Evolutionary conservation across 2,797 vertebrate genomes (phyloP).

Genomic region (Tauraco hartlaubi): DNA sequence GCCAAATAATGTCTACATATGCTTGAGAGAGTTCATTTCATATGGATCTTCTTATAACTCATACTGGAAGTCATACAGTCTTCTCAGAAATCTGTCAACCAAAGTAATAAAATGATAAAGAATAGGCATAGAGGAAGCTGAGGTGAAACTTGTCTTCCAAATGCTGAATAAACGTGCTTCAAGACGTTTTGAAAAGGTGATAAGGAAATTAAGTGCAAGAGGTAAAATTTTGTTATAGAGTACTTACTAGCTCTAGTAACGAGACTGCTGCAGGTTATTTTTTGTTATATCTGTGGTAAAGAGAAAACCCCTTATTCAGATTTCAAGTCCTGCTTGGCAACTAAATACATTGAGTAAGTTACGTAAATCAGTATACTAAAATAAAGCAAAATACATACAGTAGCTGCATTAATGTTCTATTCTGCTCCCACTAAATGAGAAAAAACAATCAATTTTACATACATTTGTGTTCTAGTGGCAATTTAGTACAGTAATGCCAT

Average conservation of each 20-base stretch:
- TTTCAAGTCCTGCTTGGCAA: background rate
- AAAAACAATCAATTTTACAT: background rate
- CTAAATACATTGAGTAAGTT: background rate
- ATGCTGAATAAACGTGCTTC: background rate
- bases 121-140: background rate
- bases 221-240: background rate
- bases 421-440: background rate
- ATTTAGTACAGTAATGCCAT: background rate
- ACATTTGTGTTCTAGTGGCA: accelerated
- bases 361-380: background rate
- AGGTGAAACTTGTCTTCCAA: background rate
- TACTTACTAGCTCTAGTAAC: background rate
- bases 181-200: background rate
- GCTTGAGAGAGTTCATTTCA: background rate
- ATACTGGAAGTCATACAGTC: background rate
- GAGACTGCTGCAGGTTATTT: background rate
- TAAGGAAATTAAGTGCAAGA: background rate
- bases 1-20: background rate
- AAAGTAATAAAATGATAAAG: background rate
- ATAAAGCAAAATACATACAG: background rate
- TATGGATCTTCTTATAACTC: background rate
- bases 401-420: background rate
- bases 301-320: background rate
- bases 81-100: background rate
- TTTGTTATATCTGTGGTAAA: background rate